These are phyloP conservation scores for Agrochola litura DNA, from an alignment of 2,888 invertebrate species.

Conservation along the genomic window DNA sequence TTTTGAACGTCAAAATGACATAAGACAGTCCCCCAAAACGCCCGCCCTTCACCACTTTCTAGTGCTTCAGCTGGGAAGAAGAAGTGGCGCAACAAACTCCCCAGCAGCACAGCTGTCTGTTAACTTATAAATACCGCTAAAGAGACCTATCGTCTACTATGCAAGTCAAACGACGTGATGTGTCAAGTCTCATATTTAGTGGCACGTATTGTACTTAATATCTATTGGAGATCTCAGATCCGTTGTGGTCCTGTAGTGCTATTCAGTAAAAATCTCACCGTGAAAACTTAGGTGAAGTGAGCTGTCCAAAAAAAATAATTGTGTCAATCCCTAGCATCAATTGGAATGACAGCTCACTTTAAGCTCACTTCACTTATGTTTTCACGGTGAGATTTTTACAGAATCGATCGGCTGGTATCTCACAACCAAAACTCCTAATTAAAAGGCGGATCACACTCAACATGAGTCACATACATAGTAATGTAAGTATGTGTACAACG, in stretches of 20 bases:
- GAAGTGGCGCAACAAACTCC: neutral
- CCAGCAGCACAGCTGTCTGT: neutral
- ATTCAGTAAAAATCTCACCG: no score
- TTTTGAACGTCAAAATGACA: neutral
- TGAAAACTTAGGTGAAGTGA: no score
- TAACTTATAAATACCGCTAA: neutral
- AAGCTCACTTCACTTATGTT: no score
- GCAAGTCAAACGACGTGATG: no score
- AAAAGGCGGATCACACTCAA: neutral
- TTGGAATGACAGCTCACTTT: no score
- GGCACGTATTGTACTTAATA: neutral
- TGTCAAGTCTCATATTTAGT: no score
- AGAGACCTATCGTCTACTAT: no score
- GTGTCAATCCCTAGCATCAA: no score
- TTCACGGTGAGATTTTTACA: no score
- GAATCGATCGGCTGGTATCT: neutral
- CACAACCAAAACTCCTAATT: slow-evolving; percentile 8
- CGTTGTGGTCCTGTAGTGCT: neutral
- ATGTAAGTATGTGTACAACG: slow-evolving; percentile 26
- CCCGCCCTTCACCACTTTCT: neutral
- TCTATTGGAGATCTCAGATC: no score
- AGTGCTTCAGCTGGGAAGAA: neutral
- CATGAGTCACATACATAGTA: slow-evolving; percentile 5
- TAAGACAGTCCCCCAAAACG: neutral
- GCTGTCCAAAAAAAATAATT: no score